Base-by-base conservation (phyloP, 1,140 invertebrate species). In the Metaphire vulgaris region DNA sequence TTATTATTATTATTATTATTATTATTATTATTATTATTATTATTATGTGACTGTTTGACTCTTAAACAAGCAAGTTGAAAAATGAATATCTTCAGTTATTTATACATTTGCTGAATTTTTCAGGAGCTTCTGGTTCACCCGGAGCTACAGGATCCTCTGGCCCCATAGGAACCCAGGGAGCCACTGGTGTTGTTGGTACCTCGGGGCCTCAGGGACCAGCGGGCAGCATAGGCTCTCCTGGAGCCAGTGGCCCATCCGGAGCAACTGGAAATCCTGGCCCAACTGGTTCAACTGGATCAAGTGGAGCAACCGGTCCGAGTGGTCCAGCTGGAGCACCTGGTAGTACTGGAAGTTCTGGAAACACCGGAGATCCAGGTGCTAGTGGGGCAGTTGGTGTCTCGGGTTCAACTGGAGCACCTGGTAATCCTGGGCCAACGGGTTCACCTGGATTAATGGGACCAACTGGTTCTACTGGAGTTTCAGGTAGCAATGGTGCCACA, bases 241-340 rank as follows among this genome's bases (percentile, higher is more conserved):
- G 76, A 1, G 2, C 72, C 21, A 56, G 32, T 28, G 73, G 73
- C 1, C 30, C 33, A 6, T 68, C 56, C 21, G 73, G 72, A 14
- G 29, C 31, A n/a, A 74, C 81, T 30, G 85, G 85, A 41, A 83
- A 83, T 31, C 80, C 80, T 77, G 85, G 85, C 30, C 65, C 79
- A 56, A 84, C 84, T 72, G 85, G 86, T 56, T 83, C 80, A 69
- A 81, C 29, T n/a, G 71, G 28, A n/a, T 1, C 82, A n/a, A 75
- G 74, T 70, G 56, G 56, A 15, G 14, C 14, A 65, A 14, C 56
- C 14, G 92, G 92, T 34, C 84, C 89, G 0, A 87, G 89, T 76
- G 91, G 92, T 66, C 81, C 90, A 71, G 91, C 92, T 79, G 92
- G 93, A 33, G 81, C 90, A 29, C 89, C 90, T 12, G 93, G 93